A percentile compares a stretch with the other conserved stretches of the same genome.
Evolutionary conservation across 1,140 invertebrate genomes (phyloP).

Genomic region (Saccostrea echinata): DNA sequence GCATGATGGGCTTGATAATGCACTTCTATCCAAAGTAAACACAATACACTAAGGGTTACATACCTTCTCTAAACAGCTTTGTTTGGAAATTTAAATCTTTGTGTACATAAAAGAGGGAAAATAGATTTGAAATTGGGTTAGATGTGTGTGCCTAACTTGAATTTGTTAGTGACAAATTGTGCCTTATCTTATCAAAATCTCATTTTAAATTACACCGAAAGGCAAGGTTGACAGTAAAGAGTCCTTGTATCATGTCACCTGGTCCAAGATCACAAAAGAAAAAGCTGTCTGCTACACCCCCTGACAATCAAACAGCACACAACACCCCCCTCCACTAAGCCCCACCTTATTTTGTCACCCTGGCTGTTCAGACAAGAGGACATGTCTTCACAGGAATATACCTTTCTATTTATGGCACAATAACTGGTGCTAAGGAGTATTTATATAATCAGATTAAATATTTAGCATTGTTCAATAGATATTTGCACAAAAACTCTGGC

Average conservation of each 20-base stretch:
- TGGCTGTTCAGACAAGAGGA: neutral
- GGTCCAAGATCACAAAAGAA: conserved; percentile 20
- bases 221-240: conserved; percentile 33
- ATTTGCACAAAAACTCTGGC: conserved; percentile 28
- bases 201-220: conserved; percentile 32
- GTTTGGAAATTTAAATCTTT: conserved; percentile 35
- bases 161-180: conserved; percentile 37
- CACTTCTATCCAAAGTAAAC: conserved; percentile 20
- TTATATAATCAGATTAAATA: conserved; percentile 30
- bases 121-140: conserved; percentile 37
- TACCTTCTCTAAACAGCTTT: conserved; percentile 34
- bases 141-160: conserved; percentile 38
- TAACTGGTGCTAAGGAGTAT: conserved; percentile 25
- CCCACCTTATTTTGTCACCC: conserved; percentile 27
- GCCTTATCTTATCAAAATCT: conserved; percentile 39
- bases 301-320: conserved; percentile 10
- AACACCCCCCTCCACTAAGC: neutral
- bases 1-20: conserved; percentile 24
- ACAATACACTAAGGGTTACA: conserved; percentile 36
- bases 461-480: conserved; percentile 35
- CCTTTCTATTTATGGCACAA: neutral
- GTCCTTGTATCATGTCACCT: conserved; percentile 27
- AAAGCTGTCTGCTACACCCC: neutral
- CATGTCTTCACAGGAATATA: neutral
- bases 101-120: conserved; percentile 38